These are phyloP conservation scores for Nannoperca australis DNA, from an alignment of 2,797 vertebrate species.

Conservation along the genomic window DNA sequence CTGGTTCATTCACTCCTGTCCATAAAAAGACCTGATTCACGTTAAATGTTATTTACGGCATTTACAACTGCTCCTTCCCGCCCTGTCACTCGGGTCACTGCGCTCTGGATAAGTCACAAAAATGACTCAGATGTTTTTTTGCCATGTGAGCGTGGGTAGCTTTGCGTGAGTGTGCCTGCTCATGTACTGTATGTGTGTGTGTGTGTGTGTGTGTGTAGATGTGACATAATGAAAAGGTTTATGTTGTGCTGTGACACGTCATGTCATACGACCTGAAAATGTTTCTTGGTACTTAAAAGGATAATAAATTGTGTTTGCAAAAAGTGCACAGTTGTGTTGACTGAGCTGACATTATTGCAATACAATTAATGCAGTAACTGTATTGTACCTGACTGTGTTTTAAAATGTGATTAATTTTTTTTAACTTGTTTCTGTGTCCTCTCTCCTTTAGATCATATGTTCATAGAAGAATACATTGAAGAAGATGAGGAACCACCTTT, in stretches of 20 bases:
- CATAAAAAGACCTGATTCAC: conserved; percentile 70
- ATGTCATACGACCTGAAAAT: not conserved
- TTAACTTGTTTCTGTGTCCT: not conserved
- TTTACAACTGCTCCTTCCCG: conserved; percentile 44
- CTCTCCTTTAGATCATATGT: conserved; percentile 84
- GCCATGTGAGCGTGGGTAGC: conserved; percentile 18
- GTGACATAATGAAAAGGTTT: not conserved
- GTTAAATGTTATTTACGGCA: conserved; percentile 76
- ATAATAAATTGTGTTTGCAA: not conserved
- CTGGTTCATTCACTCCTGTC: conserved; percentile 43
- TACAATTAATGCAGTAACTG: not conserved
- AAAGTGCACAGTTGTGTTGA: not conserved
- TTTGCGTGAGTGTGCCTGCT: conserved; percentile 13
- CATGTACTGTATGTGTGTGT: not conserved
- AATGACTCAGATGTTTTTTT: conserved; percentile 74
- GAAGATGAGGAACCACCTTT: conserved; percentile 89
- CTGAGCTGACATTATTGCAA: not conserved
- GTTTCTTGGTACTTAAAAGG: not conserved
- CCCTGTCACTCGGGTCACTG: conserved; percentile 20
- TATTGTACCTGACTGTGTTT: not conserved
- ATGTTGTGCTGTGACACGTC: not conserved
- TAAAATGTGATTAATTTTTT: not conserved
- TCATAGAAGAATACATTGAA: conserved; percentile 87
- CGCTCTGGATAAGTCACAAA: conserved; percentile 32
- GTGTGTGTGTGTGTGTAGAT: not conserved